A percentile compares a stretch with the other conserved stretches of the same genome.
These are phyloP conservation scores for Neoaliturus tenellus DNA, from an alignment of 2,888 invertebrate genomes.

Conservation along the genomic window DNA sequence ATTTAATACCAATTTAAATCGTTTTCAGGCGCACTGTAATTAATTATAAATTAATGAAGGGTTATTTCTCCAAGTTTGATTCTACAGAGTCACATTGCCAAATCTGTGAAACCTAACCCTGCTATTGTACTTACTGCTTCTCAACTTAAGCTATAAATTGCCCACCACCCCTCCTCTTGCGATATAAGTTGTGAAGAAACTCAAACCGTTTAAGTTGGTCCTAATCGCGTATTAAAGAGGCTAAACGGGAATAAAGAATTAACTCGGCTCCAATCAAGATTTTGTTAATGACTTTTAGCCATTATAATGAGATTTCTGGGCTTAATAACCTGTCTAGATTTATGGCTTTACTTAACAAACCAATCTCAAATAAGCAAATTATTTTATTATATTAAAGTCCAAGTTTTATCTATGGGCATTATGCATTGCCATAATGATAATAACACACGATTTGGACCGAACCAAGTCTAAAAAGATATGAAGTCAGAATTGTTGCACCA, in stretches of 20 bases:
- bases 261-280: not conserved
- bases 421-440: too few species aligned
- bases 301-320: slow-evolving; percentile 2
- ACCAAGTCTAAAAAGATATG: too few species aligned
- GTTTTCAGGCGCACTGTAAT: not conserved
- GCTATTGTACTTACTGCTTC: slow-evolving; percentile 29
- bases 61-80: not conserved
- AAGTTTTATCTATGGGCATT: too few species aligned
- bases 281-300: slow-evolving; percentile 17
- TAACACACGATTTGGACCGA: too few species aligned
- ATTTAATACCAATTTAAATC: not conserved
- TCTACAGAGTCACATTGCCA: not conserved
- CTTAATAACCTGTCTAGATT: not conserved
- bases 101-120: slow-evolving; percentile 3
- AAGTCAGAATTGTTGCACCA: too few species aligned
- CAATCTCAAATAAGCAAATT: too few species aligned
- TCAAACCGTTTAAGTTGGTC: slow-evolving; percentile 37
- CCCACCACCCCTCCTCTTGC: not conserved
- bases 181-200: slow-evolving; percentile 39
- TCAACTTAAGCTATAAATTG: slow-evolving; percentile 27
- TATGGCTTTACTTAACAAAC: not conserved
- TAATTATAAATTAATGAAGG: not conserved
- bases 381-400: too few species aligned
- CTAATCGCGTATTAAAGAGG: not conserved
- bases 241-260: slow-evolving; percentile 23